Base-by-base conservation (phyloP, 1,140 invertebrate species). In the Calephelis virginiensis region DNA sequence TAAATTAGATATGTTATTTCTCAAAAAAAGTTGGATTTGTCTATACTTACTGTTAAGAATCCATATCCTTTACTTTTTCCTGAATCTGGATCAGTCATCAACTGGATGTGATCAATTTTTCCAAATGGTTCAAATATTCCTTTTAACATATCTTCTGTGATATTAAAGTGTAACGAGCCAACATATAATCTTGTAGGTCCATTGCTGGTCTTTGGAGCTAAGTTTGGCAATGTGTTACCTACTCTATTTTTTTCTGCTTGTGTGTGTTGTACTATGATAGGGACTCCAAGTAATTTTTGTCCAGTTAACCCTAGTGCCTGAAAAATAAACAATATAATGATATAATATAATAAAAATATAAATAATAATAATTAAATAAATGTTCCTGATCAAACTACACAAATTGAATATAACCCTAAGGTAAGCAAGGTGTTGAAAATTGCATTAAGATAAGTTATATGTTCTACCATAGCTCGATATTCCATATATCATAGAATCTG, bases 111-210 rank as follows among this genome's bases (percentile, higher is more conserved):
- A 85, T 99, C 98, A 84, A 99, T 98, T 93, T 98, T 98, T 64
- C 99, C 99, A 92, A 99, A 99, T 1, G 99, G 99, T 92, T 99
- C 99, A 92, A 99, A 99, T 68, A 99, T 99, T 38, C 97, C 97
- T 72, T 96, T 92, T 17, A 99, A 92, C 99, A 99, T 99, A 67
- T 99, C 98, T 92, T 99, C 98, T 13, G 97, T 99, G 64, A 99
- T 99, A 83, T 99, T 99, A 80, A 99, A 99, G 92, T 99, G 99
- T 38, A 99, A 91, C 40, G 98, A 99, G 9, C 98, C 98, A 65
- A 99, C 98, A 91, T 99, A 99, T 0, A 99, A 91, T 82, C 98
- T 94, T 95, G 99, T 98, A 3, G 99, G 99, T 48, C 99, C 98
- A 68, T 94, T 95, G 80, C 94, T 93, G 67, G 95, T 95, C 88